Evolutionary conservation across 2,888 invertebrate genomes (phyloP), one percentile per base, ranked within the genome.

Genomic region (Hirtodrosophila duncani): DNA sequence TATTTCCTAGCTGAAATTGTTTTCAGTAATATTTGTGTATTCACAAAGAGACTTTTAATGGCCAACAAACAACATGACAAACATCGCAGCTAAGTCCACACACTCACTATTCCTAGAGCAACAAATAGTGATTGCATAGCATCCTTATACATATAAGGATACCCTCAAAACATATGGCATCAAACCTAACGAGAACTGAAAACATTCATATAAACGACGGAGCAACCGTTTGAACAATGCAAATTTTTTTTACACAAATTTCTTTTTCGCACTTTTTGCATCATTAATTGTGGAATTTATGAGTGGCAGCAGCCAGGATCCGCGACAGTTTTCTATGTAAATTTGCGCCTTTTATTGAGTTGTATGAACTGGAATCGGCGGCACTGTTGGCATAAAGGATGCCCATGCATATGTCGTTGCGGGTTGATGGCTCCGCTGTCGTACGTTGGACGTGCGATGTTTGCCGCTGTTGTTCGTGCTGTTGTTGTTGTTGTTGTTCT

Each of bases 241-340:
- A 58, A 77, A 77, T 64, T 68, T 50, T 57, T 36, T 52, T 52
- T 53, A 48, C 57, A 55, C 58, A 38, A 58, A 67, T 77, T 83
- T 79, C 75, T 81, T 83, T n/a, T 77, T 74, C 67, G 69, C 78
- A 77, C 71, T 84, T 83, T 81, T 84, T 86, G 83, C 78, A 67
- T 75, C 86, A 86, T 86, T 86, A 86, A 85, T 82, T 84, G 72
- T 45, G 67, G 75, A 82, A 86, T 86, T 86, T 86, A 86, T 80
- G 84, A 80, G 71, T 51, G 53, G 31, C 50, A 53, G 51, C 46
- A n/a, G n/a, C 52, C 14, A 38, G 34, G 37, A 43, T 10, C 34
- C n/a, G 53, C 27, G 49, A 48, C 39, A 64, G 51, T 77, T 72
- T 61, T 72, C 81, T 72, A 72, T 72, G 71, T 64, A 80, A 72